Conservation (phyloP, 2,113 vertebrate genomes). For the Sorex araneus region DNA sequence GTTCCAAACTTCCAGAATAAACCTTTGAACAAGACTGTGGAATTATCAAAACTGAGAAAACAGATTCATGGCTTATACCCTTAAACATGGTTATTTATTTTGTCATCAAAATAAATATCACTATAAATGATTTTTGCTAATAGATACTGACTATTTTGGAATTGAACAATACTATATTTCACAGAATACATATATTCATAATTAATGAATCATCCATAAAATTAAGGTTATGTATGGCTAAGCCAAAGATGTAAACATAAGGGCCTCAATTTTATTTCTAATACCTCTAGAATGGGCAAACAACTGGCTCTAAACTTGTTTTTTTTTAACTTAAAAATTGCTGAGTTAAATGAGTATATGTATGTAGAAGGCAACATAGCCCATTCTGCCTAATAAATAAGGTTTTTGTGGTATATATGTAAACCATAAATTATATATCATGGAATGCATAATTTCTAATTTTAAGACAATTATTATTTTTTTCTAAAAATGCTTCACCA, state of each 20-base stretch:
- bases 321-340: neutral
- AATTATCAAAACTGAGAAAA: constrained; percentile 51
- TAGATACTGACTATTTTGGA: neutral
- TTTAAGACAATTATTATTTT: neutral
- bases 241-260: neutral
- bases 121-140: neutral
- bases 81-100: constrained; percentile 40
- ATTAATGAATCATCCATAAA: neutral
- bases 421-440: neutral
- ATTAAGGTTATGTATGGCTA: neutral
- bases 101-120: neutral
- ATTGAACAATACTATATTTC: neutral
- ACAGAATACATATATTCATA: neutral
- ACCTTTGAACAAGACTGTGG: constrained; percentile 46
- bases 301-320: neutral
- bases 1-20: constrained; percentile 61
- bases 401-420: neutral
- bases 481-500: neutral
- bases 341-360: neutral
- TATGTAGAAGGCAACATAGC: neutral
- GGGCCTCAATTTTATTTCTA: neutral
- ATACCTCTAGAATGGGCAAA: neutral
- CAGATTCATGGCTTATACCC: neutral
- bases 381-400: neutral
- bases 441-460: neutral